phyloP scores from a whole-genome alignment of 1,140 invertebrate species.

The Leguminivora glycinivorella region DNA sequence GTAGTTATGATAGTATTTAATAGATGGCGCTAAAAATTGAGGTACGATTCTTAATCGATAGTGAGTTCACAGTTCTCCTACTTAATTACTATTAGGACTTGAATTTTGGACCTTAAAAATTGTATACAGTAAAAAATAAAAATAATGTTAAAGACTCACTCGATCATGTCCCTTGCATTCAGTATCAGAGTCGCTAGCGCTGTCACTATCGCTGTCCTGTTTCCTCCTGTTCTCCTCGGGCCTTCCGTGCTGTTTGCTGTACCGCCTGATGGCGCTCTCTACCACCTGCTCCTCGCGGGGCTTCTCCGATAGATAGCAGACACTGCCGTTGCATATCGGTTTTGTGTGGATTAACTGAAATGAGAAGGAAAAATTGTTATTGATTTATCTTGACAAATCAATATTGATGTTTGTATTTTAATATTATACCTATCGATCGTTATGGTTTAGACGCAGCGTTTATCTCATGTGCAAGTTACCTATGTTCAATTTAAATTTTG shows the following conservation, averaged over 20 bases:
- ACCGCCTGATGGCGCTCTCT: slow-evolving; percentile 44
- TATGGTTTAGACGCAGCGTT: no score
- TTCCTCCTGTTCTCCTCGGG: slow-evolving; percentile 73
- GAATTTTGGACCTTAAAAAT: no score
- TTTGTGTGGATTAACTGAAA: slow-evolving; percentile 65
- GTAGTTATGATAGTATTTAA: no score
- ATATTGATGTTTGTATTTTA: no score
- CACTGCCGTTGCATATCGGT: slow-evolving; percentile 56
- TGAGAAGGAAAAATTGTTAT: not conserved
- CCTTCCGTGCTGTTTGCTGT: slow-evolving; percentile 75
- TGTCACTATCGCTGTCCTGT: slow-evolving; percentile 70
- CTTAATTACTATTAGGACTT: no score
- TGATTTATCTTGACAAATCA: not conserved
- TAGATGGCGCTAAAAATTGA: no score
- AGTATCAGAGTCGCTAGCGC: slow-evolving; percentile 81
- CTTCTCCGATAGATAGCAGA: slow-evolving; percentile 55
- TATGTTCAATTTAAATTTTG: no score
- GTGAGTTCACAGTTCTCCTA: no score
- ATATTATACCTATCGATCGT: no score
- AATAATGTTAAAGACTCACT: slow-evolving; percentile 60
- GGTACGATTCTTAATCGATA: no score
- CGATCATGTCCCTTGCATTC: slow-evolving; percentile 79
- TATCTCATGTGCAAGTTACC: no score
- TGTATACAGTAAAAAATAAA: no score
- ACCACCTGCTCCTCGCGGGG: slow-evolving; percentile 42